A percentile compares a stretch with the other conserved stretches of the same genome.
These are phyloP conservation scores for Periophthalmus magnuspinnatus DNA, from an alignment of 2,797 vertebrate species.

Conservation along the genomic window DNA sequence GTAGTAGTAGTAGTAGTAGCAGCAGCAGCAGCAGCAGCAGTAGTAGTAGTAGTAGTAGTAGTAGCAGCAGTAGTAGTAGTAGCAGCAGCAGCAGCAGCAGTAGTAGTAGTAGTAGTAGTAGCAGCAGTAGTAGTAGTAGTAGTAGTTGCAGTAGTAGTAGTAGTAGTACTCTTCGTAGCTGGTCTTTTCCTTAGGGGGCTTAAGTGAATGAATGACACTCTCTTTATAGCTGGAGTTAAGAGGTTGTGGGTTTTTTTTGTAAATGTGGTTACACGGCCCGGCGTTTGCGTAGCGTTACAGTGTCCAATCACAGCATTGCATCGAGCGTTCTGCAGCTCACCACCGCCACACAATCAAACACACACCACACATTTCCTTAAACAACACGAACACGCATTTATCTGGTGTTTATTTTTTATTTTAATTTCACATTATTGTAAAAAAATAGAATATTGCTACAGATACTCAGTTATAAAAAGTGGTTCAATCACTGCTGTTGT, in stretches of 20 bases:
- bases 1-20: too few species aligned
- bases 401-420: not conserved
- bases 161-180: too few species aligned
- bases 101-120: too few species aligned
- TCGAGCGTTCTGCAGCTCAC: not conserved
- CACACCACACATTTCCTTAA: constrained; percentile 36
- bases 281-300: not conserved
- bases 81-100: too few species aligned
- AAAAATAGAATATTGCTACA: not conserved
- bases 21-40: too few species aligned
- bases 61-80: too few species aligned
- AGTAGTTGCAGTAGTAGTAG: too few species aligned
- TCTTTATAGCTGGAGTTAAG: not conserved
- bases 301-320: constrained; percentile 13
- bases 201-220: not conserved
- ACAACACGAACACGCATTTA: not conserved
- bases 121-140: too few species aligned
- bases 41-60: too few species aligned
- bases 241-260: constrained; percentile 1
- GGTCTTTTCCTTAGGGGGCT: not conserved
- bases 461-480: not conserved
- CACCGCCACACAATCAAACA: constrained; percentile 4
- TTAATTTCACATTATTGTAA: too few species aligned
- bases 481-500: not conserved
- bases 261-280: constrained; percentile 1